Evolutionary conservation across 2,113 vertebrate genomes (phyloP).

Genomic region (Siniperca knerii): DNA sequence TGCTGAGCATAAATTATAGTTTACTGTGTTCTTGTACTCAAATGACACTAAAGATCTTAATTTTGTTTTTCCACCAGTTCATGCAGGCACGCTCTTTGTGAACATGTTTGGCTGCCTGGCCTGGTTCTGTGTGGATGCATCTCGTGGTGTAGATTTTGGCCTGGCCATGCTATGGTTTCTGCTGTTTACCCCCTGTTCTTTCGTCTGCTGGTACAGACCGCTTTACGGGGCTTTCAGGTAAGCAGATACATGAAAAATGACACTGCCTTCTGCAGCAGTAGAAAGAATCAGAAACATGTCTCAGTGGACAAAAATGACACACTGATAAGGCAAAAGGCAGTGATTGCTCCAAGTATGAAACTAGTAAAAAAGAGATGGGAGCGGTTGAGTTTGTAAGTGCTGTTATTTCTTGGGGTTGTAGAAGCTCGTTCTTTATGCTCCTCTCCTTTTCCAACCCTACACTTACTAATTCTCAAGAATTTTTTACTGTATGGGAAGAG

Average conservation of each 20-base stretch:
- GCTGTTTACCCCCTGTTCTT: conserved; percentile 98
- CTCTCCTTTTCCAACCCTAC: neutral
- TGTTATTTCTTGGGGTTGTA: neutral
- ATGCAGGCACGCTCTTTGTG: conserved; percentile 94
- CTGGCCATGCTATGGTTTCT: conserved; percentile 98
- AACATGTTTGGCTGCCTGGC: conserved; percentile 99
- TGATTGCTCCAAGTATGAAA: neutral
- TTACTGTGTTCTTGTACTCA: neutral
- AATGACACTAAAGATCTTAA: neutral
- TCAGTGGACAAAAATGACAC: neutral
- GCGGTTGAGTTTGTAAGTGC: neutral
- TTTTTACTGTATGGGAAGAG: neutral
- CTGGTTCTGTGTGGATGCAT: conserved; percentile 94
- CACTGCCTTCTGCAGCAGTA: neutral
- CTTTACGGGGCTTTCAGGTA: conserved; percentile 99
- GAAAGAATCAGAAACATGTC: neutral
- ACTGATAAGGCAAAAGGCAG: neutral
- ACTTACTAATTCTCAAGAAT: neutral
- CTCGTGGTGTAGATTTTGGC: conserved; percentile 95
- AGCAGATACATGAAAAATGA: neutral
- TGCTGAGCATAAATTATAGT: neutral
- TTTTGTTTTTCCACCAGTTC: conserved; percentile 85
- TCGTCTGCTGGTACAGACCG: conserved; percentile 99
- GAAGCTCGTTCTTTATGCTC: neutral
- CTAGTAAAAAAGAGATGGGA: neutral